These are phyloP conservation scores for Coleophora deauratella DNA, from an alignment of 2,888 invertebrate species.

Conservation along the genomic window DNA sequence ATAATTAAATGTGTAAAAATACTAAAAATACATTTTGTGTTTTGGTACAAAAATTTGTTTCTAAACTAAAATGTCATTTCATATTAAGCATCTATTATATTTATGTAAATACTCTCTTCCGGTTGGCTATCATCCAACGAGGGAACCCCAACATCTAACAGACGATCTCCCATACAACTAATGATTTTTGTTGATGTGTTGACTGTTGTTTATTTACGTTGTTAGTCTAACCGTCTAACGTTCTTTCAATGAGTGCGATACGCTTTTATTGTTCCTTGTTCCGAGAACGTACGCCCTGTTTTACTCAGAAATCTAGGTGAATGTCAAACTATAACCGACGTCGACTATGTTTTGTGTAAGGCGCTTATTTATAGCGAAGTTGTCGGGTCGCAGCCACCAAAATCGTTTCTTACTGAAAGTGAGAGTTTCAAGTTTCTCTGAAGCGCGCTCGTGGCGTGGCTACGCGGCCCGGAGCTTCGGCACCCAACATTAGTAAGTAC, in stretches of 20 bases:
- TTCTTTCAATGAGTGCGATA: too few relatives aligned
- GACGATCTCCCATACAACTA: constrained; percentile 67
- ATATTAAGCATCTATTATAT: too few relatives aligned
- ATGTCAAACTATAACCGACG: constrained; percentile 38
- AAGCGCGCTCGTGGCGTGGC: constrained; percentile 37
- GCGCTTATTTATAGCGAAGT: constrained; percentile 40
- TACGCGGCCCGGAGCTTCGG: constrained; percentile 18
- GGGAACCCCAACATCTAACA: constrained; percentile 63
- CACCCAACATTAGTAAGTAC: background rate
- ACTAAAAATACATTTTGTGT: too few relatives aligned
- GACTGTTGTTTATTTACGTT: constrained; percentile 34
- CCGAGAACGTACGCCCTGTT: constrained; percentile 21
- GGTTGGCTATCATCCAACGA: constrained; percentile 64
- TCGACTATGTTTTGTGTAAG: constrained; percentile 31
- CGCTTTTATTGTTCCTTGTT: constrained; percentile 20
- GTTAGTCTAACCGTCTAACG: constrained; percentile 14
- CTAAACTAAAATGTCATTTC: too few relatives aligned
- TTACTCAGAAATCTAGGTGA: constrained; percentile 26
- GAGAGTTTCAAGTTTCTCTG: constrained; percentile 61
- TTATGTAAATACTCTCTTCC: constrained; percentile 61
- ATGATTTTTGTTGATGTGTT: constrained; percentile 48
- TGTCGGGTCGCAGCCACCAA: constrained; percentile 42
- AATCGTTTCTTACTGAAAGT: constrained; percentile 56
- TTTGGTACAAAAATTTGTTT: too few relatives aligned
- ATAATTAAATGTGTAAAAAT: too few relatives aligned